Percentiles rank a stretch among this genome's conserved stretches.
These are phyloP conservation scores for Punctoribates punctum DNA, from an alignment of 2,888 invertebrate genomes.

Conservation along the genomic window DNA sequence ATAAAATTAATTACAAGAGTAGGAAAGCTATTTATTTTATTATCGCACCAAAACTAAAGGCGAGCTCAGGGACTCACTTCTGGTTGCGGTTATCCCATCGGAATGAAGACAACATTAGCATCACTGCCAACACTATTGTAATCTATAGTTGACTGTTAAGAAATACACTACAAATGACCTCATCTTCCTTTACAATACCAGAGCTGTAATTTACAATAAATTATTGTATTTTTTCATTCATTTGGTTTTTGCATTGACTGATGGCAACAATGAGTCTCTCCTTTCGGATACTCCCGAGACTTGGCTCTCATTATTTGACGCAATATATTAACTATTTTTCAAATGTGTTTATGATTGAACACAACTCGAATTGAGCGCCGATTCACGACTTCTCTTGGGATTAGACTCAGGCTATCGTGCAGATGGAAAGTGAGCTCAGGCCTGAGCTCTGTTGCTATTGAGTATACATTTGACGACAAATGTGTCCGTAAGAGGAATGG, in stretches of 20 bases:
- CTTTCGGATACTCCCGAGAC: slow-evolving; percentile 1
- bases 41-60: slow-evolving; percentile 38
- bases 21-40: slow-evolving; percentile 39
- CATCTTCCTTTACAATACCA: slow-evolving; percentile 17
- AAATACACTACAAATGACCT: slow-evolving; percentile 37
- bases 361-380: slow-evolving; percentile 2
- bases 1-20: slow-evolving; percentile 37
- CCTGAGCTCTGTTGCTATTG: not conserved
- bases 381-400: slow-evolving; percentile 11
- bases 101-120: slow-evolving; percentile 27
- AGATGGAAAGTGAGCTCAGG: not conserved
- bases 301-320: slow-evolving; percentile 25
- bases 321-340: slow-evolving; percentile 26
- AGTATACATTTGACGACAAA: slow-evolving; percentile 15
- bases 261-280: not conserved
- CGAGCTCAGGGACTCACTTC: slow-evolving; percentile 36
- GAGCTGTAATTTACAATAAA: slow-evolving; percentile 31
- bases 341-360: slow-evolving; percentile 28
- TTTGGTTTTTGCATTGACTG: not conserved
- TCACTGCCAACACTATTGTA: slow-evolving; percentile 34
- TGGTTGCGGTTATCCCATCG: slow-evolving; percentile 36
- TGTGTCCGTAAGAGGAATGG: slow-evolving; percentile 26
- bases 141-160: slow-evolving; percentile 33
- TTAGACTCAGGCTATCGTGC: not conserved
- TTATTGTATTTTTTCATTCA: slow-evolving; percentile 14